These are phyloP conservation scores for Babylonia areolata DNA, from an alignment of 1,140 invertebrate genomes.

Conservation along the genomic window DNA sequence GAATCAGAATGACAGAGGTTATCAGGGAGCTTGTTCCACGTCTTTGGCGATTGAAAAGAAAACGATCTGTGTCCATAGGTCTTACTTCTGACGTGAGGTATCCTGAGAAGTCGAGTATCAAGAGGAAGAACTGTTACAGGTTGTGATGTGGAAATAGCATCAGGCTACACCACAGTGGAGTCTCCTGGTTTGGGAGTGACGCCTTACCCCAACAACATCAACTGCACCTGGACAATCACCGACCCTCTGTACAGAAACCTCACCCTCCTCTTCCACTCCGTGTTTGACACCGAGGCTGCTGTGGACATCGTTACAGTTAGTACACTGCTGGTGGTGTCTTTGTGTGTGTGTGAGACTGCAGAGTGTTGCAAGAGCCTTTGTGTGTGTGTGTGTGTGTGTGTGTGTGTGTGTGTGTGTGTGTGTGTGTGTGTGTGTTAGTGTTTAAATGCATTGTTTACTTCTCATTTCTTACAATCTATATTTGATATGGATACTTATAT, in stretches of 20 bases:
- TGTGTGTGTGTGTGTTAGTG: too few relatives aligned
- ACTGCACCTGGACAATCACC: constrained; percentile 50
- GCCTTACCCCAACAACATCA: constrained; percentile 46
- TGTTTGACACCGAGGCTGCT: constrained; percentile 53
- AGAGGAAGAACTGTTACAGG: too few relatives aligned
- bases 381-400: too few relatives aligned
- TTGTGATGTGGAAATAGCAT: constrained; percentile 47
- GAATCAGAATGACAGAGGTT: too few relatives aligned
- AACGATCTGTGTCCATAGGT: too few relatives aligned
- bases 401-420: background rate
- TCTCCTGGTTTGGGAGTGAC: constrained; percentile 55
- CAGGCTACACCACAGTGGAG: constrained; percentile 47
- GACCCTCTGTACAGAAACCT: constrained; percentile 43
- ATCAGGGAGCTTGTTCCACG: too few relatives aligned
- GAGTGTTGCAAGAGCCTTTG: too few relatives aligned
- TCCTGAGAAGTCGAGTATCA: too few relatives aligned
- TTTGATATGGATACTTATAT: too few relatives aligned
- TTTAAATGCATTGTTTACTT: background rate
- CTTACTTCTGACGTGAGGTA: too few relatives aligned
- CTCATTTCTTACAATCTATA: background rate
- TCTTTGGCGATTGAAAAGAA: too few relatives aligned
- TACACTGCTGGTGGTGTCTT: background rate
- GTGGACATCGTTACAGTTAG: constrained; percentile 56
- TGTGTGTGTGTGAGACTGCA: too few relatives aligned
- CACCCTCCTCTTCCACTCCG: constrained; percentile 45